Base-by-base conservation (phyloP, 2,888 invertebrate species). In the Cyclophora albipunctata region DNA sequence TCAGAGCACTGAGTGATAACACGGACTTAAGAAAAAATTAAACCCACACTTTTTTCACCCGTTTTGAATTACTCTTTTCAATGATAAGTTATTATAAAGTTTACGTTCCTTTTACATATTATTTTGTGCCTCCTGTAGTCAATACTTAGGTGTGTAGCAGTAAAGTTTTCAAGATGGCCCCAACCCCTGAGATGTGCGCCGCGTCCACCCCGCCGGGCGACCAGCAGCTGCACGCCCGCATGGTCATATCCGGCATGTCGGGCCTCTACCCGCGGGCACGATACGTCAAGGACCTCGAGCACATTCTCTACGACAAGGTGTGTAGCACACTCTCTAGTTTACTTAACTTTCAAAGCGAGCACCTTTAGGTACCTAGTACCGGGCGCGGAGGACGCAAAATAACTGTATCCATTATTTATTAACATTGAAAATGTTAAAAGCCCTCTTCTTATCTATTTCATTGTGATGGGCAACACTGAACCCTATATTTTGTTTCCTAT, bases 261-360 rank as follows among this genome's bases (percentile, higher is more conserved):
- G 61, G 57, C 3, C 55, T 59, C 35, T 62, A 50, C 43, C 59
- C 59, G 3, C 47, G 54, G 40, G 54, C 59, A 1, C 48, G 51
- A 7, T 49, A 54, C 35, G 47, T 62, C 7, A 49, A 53, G 40
- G 58, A 56, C 7, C 50, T 62, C 6, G 49, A 58, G 5, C 46
- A 59, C 20, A 52, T 62, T 41, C 51, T 60, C 1, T 62, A 62
- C 44, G 53, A 58, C 47, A 59, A 62, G 57, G 57, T 58, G 50
- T n/a, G 47, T 40, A 4, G 7, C 37, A 40, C 7, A 44, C 45
- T 7, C 44, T 44, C 4, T 35, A 34, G n/a, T 33, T 34, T 40
- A 4, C 37, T 37, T 20, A 4, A 20, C 20, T 20, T 50, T n/a
- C 44, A 50, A 46, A 34, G 40, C 40, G 4, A 7, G 33, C 7